Percentiles rank a stretch among this genome's conserved stretches.
Evolutionary conservation across 2,113 vertebrate genomes (phyloP).

Genomic region (Sporophila hypoxantha): DNA sequence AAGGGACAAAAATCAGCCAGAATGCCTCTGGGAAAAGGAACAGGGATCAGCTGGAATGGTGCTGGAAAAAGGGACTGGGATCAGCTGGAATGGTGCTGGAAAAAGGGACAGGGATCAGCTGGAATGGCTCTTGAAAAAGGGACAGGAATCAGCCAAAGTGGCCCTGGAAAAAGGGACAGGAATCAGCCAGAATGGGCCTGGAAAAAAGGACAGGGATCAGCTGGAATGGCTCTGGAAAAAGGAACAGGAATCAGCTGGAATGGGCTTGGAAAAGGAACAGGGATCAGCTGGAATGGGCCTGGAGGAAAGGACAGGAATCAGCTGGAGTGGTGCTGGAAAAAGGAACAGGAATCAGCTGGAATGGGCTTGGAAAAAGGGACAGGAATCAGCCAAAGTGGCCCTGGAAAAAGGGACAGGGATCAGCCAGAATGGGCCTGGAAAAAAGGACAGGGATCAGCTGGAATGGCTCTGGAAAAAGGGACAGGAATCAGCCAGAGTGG

Average conservation of each 20-base stretch:
- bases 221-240: fast-evolving
- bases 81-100: not conserved
- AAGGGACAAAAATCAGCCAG: too few species aligned
- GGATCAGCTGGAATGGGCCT: fast-evolving
- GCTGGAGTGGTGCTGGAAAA: fast-evolving
- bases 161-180: fast-evolving
- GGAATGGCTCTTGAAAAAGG: not conserved
- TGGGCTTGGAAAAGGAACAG: fast-evolving
- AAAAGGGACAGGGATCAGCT: not conserved
- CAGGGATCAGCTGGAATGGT: fast-evolving
- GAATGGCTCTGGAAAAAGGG: not conserved
- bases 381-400: fast-evolving
- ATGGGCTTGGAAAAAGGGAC: fast-evolving
- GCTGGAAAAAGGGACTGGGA: not conserved
- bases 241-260: fast-evolving
- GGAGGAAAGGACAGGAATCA: not conserved
- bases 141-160: fast-evolving
- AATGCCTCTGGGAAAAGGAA: too few species aligned
- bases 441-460: fast-evolving
- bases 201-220: not conserved
- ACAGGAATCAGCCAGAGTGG: not conserved
- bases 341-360: fast-evolving
- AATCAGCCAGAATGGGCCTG: fast-evolving
- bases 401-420: too few species aligned
- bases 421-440: fast-evolving